Evolutionary conservation across 2,113 vertebrate genomes (phyloP).

Genomic region (Cyanistes caeruleus): DNA sequence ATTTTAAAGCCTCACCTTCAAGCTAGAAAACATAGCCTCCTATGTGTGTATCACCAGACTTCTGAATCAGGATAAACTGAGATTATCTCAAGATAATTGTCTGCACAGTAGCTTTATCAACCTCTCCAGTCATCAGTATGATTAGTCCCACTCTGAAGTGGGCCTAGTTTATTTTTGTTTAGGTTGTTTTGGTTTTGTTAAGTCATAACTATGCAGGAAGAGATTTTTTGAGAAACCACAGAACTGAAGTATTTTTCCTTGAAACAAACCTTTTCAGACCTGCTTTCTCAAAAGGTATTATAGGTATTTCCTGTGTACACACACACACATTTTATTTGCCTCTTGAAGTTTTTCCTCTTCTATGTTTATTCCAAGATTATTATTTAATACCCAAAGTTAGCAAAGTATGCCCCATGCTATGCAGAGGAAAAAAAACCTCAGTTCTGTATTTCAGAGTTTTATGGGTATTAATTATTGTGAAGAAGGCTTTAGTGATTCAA

Average conservation of each 20-base stretch:
- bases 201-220: background rate
- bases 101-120: background rate
- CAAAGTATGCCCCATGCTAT: background rate
- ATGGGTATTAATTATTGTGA: background rate
- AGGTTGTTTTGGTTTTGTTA: background rate
- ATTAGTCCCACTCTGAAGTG: background rate
- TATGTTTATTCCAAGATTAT: background rate
- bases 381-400: background rate
- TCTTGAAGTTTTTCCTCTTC: background rate
- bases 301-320: background rate
- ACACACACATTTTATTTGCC: background rate
- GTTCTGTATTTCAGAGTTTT: background rate
- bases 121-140: background rate
- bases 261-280: background rate
- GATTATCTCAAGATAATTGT: background rate
- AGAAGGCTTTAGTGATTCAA: background rate
- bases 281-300: background rate
- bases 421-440: background rate
- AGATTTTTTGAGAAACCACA: background rate
- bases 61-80: background rate
- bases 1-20: background rate
- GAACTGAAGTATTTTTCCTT: background rate
- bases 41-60: background rate
- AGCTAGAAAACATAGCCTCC: background rate
- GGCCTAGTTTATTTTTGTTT: background rate